These are phyloP conservation scores for Aphyosemion australe DNA, from an alignment of 2,113 vertebrate genomes.

Conservation along the genomic window DNA sequence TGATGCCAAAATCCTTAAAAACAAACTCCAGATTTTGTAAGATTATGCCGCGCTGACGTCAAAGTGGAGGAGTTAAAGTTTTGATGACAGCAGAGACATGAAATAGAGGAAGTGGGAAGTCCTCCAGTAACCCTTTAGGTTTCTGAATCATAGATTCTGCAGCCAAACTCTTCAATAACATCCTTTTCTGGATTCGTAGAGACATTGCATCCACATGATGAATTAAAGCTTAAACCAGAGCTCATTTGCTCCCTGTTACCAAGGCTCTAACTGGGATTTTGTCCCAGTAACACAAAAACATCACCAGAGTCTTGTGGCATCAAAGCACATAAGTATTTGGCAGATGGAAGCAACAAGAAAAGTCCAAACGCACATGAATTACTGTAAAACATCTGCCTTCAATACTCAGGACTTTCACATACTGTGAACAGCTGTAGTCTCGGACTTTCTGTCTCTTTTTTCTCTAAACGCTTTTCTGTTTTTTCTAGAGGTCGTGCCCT, in stretches of 20 bases:
- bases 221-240: too few species aligned
- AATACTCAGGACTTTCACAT: constrained; percentile 28
- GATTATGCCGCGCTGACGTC: not conserved
- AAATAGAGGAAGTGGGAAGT: too few species aligned
- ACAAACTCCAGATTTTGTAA: constrained; percentile 11
- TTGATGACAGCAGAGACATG: constrained; percentile 5
- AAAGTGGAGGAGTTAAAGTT: constrained; percentile 26
- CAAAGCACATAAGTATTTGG: constrained; percentile 31
- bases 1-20: not conserved
- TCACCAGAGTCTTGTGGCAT: constrained; percentile 18
- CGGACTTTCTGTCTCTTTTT: not conserved
- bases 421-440: constrained; percentile 37
- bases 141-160: not conserved
- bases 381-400: constrained; percentile 40
- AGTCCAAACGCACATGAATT: constrained; percentile 27
- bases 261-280: not conserved
- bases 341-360: constrained; percentile 28
- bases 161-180: constrained; percentile 8
- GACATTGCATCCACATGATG: too few species aligned
- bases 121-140: too few species aligned
- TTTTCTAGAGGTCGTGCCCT: constrained; percentile 12
- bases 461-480: constrained; percentile 5
- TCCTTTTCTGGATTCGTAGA: too few species aligned
- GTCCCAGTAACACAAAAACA: constrained; percentile 8
- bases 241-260: too few species aligned